Base-by-base conservation (phyloP, 2,797 vertebrate species). In the Acropternis orthonyx region DNA sequence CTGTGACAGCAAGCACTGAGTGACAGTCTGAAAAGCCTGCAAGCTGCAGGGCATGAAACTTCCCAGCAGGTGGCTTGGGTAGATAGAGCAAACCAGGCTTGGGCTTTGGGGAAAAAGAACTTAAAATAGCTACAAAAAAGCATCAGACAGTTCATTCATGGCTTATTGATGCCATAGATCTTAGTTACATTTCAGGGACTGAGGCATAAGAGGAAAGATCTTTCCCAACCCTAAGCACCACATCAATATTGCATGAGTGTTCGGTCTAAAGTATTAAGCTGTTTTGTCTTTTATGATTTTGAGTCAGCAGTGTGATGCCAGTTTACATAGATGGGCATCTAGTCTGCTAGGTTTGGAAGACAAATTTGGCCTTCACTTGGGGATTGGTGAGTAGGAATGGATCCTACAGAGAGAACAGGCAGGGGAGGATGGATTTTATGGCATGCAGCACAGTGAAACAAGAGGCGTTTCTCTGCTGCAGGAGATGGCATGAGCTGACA, bases 41-140 rank as follows among this genome's bases (percentile, higher is more conserved):
- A 12, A 69, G 55, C 59, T 92, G 58, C 74, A 87, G 46, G 73
- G 69, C 69, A 61, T 65, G 22, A 46, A 80, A 14, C n/a, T 61
- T 92, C 85, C 92, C 87, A 92, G 90, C 92, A 95, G 93, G 89
- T 90, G 92, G 85, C 93, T 90, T 43, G 80, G 80, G 49, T 52
- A 74, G 36, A 65, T 52, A 74, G 36, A 65, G 77, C 44, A 85
- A 77, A 55, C 4, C 46, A 18, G 76, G 55, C 34, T 44, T 20
- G 66, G 37, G 26, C 46, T 83, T 88, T 36, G 43, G 85, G 54
- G 59, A 61, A 75, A 90, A 80, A 46, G 63, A 72, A 36, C 79
- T 90, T 76, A 72, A 90, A 95, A 96, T 75, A 95, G 74, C 83
- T 82, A 43, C 71, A 58, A 59, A 72, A 68, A 68, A 59, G 36